Base-by-base conservation (phyloP, 2,888 invertebrate genomes). In the Chamaedrilus cognettii region DNA sequence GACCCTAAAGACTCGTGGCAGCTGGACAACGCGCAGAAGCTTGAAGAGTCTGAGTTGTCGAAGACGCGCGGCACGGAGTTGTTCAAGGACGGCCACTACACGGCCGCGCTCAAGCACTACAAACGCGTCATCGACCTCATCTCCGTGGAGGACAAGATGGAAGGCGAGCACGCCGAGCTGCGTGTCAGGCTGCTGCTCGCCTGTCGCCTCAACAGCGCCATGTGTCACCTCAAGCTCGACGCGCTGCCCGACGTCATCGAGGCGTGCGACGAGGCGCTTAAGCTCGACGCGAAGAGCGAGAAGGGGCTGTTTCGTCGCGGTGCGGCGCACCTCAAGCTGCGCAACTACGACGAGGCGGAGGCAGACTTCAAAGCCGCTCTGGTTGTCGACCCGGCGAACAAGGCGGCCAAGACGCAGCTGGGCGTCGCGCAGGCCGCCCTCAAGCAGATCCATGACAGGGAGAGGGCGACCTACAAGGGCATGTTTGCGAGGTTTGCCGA, bases 41-140 rank as follows among this genome's bases (percentile, higher is more conserved):
- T 97, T 4, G 90, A 90, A 66, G 91, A 92, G 79, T 89, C 92
- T 0, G 89, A 90, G 81, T 85, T 91, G 19, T 90, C 89, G 72
- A 98, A 98, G 84, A 91, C 92, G 70, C 95, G 93, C 80, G 98
- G 96, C 57, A 96, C 94, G 0, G 87, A 88, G 59, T 96, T 93
- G 82, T 94, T 95, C 79, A 94, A 94, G 83, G 87, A 84, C 32
- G 60, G 28, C 33, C 35, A 11, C 33, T 26, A 62, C 23, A 4
- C 26, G 26, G 26, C 2, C n/a, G 32, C 97, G 0, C 86, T 90
- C 58, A 93, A 92, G 82, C 91, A 94, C 88, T 97, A 97, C 82
- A 89, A 90, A 76, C 90, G 91, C 79, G 89, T 93, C 35, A 83
- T 88, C 7, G 85, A 88, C 0, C 88, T 88, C 74, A 79, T 94